Percentiles rank a stretch among this genome's conserved stretches.
These are phyloP conservation scores for Anagrus nilaparvatae DNA, from an alignment of 1,140 invertebrate genomes.

Conservation along the genomic window DNA sequence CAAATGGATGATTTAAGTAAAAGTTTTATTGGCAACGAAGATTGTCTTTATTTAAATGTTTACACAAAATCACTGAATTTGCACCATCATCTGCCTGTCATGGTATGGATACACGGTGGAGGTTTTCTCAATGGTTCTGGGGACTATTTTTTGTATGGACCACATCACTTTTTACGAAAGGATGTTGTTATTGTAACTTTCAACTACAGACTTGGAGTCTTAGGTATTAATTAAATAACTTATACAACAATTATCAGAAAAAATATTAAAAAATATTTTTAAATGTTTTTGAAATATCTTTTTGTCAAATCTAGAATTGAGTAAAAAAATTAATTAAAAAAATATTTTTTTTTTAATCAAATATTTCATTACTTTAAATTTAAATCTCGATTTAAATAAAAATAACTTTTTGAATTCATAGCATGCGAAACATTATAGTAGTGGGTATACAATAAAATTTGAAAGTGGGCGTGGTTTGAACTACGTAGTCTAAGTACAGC, in stretches of 20 bases:
- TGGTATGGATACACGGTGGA: slow-evolving; percentile 31
- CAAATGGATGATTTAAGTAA: slow-evolving; percentile 14
- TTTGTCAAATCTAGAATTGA: no score
- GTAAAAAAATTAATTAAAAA: no score
- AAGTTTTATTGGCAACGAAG: slow-evolving; percentile 41
- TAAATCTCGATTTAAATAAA: no score
- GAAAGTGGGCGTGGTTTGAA: no score
- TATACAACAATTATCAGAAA: background rate
- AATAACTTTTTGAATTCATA: no score
- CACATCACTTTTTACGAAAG: slow-evolving; percentile 28
- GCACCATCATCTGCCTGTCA: slow-evolving; percentile 17
- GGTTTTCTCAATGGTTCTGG: slow-evolving; percentile 22
- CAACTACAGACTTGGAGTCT: slow-evolving; percentile 39
- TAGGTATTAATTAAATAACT: slow-evolving; percentile 21
- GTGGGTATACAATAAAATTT: no score
- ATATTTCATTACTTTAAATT: background rate
- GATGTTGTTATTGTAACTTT: slow-evolving; percentile 39
- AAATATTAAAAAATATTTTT: no score
- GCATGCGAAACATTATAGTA: no score
- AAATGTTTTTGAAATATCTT: no score
- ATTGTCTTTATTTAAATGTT: slow-evolving; percentile 77
- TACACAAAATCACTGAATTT: slow-evolving; percentile 51
- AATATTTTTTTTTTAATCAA: background rate
- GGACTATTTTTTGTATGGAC: slow-evolving; percentile 20
- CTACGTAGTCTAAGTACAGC: no score